Base-by-base conservation (phyloP, 2,797 vertebrate genomes). In the Pipistrellus kuhlii region DNA sequence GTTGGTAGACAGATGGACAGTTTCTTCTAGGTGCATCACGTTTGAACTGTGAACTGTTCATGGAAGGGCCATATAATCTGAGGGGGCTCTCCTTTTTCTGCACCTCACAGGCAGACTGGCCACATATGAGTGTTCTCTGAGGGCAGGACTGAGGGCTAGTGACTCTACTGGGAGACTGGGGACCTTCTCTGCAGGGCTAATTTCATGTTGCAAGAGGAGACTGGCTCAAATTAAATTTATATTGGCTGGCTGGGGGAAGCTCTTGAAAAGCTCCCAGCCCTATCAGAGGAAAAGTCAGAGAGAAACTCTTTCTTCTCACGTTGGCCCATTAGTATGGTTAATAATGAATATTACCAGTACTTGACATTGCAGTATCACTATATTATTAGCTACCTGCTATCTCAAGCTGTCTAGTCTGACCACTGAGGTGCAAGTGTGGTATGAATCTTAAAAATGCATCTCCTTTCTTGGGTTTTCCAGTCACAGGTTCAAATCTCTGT, bases 291-390 rank as follows among this genome's bases (percentile, higher is more conserved):
- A 92, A 88, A 73, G 30, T 38, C 86, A 82, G 76, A 85, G 69
- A 93, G 35, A 84, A 90, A 72, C 0, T 59, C 30, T 88, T 84
- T 17, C 48, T 23, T 88, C 44, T 95, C 38, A 64, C 10, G 32
- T 41, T 62, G 14, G 32, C 55, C 78, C 69, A 90, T 93, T 91
- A 87, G 62, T 69, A 75, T 93, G 84, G 91, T 96, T 89, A 94
- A 88, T 93, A 94, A 95, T 87, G 92, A 89, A 96, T 96, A 89
- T 87, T 85, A 51, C n/a, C 38, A 51, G 48, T 15, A 85, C 64
- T 84, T 66, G 66, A 35, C 81, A 51, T 11, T 85, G 21, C 44
- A 27, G 10, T 72, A 72, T 73, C 44, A 41, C 20, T 6, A 30
- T 75, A 46, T 94, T 71, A 86, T 72, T 85, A 66, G 27, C 51